phyloP scores from a whole-genome alignment of 2,797 vertebrate species.

The Chelon labrosus region DNA sequence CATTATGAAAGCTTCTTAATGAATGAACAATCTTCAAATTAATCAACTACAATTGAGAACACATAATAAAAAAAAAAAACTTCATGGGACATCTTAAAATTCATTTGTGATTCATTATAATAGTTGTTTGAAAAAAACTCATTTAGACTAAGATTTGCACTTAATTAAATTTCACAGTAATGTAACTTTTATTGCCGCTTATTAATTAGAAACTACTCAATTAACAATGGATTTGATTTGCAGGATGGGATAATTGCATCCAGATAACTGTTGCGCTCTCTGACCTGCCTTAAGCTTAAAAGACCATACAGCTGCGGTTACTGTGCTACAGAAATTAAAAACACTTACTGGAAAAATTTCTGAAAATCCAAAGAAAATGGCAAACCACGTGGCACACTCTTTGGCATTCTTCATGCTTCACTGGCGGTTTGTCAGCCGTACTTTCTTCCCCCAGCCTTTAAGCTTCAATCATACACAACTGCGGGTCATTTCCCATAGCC shows the following conservation, averaged over 20 bases:
- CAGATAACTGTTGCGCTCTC: slow-evolving; percentile 48
- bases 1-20: slow-evolving; percentile 28
- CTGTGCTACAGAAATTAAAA: slow-evolving; percentile 6
- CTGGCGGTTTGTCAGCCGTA: slow-evolving; percentile 26
- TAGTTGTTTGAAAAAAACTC: slow-evolving; percentile 66
- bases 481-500: slow-evolving; percentile 46
- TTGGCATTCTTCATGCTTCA: slow-evolving; percentile 39
- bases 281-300: slow-evolving; percentile 50
- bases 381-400: slow-evolving; percentile 26
- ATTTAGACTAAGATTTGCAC: slow-evolving; percentile 68
- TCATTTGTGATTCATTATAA: slow-evolving; percentile 67
- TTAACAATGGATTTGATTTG: slow-evolving; percentile 74
- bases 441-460: slow-evolving; percentile 36
- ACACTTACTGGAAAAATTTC: slow-evolving; percentile 17
- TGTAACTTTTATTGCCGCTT: slow-evolving; percentile 84
- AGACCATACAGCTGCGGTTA: slow-evolving; percentile 14
- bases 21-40: slow-evolving; percentile 40
- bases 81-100: slow-evolving; percentile 71
- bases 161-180: slow-evolving; percentile 80
- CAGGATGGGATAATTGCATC: slow-evolving; percentile 69
- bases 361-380: slow-evolving; percentile 28
- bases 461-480: slow-evolving; percentile 41
- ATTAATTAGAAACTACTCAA: slow-evolving; percentile 88
- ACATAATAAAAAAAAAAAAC: slow-evolving; percentile 25
- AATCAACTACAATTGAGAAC: slow-evolving; percentile 36